phyloP scores from a whole-genome alignment of 2,888 invertebrate genomes.

The Drosophila histrio region DNA sequence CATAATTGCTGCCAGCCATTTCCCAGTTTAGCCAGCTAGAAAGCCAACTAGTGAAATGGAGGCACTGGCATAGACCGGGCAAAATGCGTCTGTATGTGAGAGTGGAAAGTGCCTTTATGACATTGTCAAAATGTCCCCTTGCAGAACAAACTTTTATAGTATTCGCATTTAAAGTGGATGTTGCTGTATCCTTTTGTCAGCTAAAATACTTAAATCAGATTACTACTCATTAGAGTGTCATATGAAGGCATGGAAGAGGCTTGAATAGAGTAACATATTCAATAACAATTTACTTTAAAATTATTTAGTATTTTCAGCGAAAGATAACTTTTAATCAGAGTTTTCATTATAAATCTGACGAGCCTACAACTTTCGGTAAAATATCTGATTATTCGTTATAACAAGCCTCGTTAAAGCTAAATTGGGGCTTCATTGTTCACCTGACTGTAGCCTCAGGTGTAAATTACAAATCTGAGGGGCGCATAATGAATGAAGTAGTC shows the following conservation, averaged over 20 bases:
- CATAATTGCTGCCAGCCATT: slow-evolving; percentile 74
- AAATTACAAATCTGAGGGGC: slow-evolving; percentile 74
- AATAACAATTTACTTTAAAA: background rate
- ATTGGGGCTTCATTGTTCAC: slow-evolving; percentile 49
- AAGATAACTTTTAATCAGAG: background rate
- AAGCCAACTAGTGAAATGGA: slow-evolving; percentile 36
- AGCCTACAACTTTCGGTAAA: background rate
- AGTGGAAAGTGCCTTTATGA: slow-evolving; percentile 28
- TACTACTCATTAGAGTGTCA: background rate
- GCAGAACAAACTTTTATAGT: slow-evolving; percentile 32
- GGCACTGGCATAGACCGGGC: background rate
- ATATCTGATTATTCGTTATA: slow-evolving; percentile 4
- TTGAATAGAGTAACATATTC: background rate
- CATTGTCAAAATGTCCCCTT: slow-evolving; percentile 41
- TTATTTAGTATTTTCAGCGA: too few relatives aligned
- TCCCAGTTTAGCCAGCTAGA: slow-evolving; percentile 58
- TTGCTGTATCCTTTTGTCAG: slow-evolving; percentile 2
- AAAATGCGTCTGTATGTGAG: background rate
- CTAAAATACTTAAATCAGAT: background rate
- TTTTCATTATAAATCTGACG: too few relatives aligned
- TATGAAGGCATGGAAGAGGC: background rate
- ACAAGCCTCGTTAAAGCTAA: slow-evolving; percentile 28
- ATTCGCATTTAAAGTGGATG: slow-evolving; percentile 4
- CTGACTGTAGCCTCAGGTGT: slow-evolving; percentile 66
- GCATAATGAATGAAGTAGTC: slow-evolving; percentile 71